Conservation (phyloP, 2,113 vertebrate genomes). For the Callopanchax toddi region DNA sequence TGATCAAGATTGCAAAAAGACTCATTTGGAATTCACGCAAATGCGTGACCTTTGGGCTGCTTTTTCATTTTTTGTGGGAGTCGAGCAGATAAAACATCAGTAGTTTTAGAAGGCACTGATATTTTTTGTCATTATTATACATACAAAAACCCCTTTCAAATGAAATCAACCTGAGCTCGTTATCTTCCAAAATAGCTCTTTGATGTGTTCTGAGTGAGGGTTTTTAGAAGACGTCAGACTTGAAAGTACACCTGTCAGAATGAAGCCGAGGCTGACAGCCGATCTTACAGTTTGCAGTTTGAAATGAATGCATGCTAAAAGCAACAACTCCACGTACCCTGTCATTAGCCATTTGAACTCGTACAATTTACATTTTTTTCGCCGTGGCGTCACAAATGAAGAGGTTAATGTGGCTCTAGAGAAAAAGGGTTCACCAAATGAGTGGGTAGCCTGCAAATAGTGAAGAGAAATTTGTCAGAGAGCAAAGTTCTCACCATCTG, state of each 20-base stretch:
- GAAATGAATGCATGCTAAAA: slow-evolving; percentile 19
- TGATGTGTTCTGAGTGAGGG: slow-evolving; percentile 12
- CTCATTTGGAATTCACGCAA: too few relatives aligned
- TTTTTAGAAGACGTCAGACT: slow-evolving; percentile 18
- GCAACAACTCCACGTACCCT: slow-evolving; percentile 1
- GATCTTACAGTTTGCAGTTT: slow-evolving; percentile 32
- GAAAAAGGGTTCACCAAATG: too few relatives aligned
- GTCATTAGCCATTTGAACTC: background rate
- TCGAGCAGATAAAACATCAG: too few relatives aligned
- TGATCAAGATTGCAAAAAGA: too few relatives aligned
- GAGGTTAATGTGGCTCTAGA: background rate
- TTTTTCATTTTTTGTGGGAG: too few relatives aligned
- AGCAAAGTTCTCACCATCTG: too few relatives aligned
- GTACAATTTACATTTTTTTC: slow-evolving; percentile 1
- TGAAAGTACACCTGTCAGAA: slow-evolving; percentile 31
- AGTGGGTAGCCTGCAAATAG: too few relatives aligned
- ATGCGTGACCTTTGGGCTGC: too few relatives aligned
- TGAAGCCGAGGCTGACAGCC: slow-evolving; percentile 19
- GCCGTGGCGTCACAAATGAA: slow-evolving; percentile 3
- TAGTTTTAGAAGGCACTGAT: too few relatives aligned
- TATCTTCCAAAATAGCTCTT: slow-evolving; percentile 10
- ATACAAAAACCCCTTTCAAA: background rate
- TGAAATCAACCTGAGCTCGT: background rate
- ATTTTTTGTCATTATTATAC: background rate
- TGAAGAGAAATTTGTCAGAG: too few relatives aligned